A percentile compares a stretch with the other conserved stretches of the same genome.
phyloP scores from a whole-genome alignment of 2,797 vertebrate species.

The Helarctos malayanus region DNA sequence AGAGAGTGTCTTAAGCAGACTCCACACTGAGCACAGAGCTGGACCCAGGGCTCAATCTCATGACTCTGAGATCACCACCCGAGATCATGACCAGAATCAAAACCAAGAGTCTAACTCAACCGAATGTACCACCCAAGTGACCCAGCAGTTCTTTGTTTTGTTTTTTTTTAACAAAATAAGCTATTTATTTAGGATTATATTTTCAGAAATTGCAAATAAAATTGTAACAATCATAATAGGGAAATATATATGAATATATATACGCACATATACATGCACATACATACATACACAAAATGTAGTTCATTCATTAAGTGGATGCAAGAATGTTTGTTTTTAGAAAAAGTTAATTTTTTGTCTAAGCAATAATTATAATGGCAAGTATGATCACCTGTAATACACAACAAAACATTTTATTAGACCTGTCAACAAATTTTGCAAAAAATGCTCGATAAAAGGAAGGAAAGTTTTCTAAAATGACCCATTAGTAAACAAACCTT shows the following conservation, averaged over 20 bases:
- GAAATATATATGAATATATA: background rate
- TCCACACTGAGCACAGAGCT: background rate
- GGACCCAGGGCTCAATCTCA: background rate
- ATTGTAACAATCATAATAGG: background rate
- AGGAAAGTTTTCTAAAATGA: background rate
- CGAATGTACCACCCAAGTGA: background rate
- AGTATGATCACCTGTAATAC: background rate
- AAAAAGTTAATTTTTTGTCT: background rate
- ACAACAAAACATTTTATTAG: background rate
- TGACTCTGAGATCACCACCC: background rate
- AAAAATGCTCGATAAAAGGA: background rate
- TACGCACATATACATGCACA: background rate
- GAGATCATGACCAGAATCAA: background rate
- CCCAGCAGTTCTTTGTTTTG: background rate
- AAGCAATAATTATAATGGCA: background rate
- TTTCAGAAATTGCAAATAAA: background rate
- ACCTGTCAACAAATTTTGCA: background rate
- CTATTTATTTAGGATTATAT: background rate
- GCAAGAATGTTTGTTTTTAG: background rate
- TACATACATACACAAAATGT: background rate
- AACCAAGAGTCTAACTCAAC: background rate
- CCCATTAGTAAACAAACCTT: background rate
- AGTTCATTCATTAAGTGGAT: background rate
- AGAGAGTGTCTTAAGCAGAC: background rate
- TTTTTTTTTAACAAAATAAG: background rate